Evolutionary conservation across 2,888 invertebrate species (phyloP).

Genomic region (Protodeltote pygarga): DNA sequence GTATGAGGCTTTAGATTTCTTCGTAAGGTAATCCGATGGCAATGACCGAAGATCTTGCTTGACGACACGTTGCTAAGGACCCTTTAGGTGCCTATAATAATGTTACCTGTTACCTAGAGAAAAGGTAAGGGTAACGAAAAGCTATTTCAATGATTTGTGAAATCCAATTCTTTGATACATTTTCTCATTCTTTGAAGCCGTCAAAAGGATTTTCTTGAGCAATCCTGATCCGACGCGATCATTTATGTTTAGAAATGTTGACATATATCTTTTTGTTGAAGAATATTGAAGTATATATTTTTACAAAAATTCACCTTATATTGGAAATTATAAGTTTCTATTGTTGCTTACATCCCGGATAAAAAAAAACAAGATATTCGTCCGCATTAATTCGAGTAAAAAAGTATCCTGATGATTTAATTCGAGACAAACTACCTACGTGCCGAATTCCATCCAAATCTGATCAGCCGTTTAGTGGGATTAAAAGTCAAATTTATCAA

Average conservation of each 20-base stretch:
- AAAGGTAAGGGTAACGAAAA: constrained; percentile 38
- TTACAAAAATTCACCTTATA: no score
- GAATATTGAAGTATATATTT: no score
- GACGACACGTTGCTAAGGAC: constrained; percentile 8
- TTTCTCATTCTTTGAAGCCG: constrained; percentile 29
- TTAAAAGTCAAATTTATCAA: no score
- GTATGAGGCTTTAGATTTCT: constrained; percentile 1
- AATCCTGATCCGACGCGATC: constrained; percentile 16
- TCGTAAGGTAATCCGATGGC: constrained; percentile 19
- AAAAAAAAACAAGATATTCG: no score
- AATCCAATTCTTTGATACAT: constrained; percentile 40
- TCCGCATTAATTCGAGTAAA: no score
- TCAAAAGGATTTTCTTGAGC: constrained; percentile 23
- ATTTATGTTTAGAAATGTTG: constrained; percentile 3
- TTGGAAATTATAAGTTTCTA: no score
- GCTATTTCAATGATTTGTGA: constrained; percentile 38
- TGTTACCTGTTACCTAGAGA: constrained; percentile 21
- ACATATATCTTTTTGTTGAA: constrained; percentile 5
- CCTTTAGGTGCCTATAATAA: constrained; percentile 20
- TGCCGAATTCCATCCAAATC: no score
- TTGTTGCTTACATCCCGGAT: no score
- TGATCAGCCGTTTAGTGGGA: no score
- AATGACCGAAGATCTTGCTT: constrained; percentile 8
- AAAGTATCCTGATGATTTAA: no score
- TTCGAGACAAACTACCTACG: no score